Evolutionary conservation across 2,888 invertebrate genomes (phyloP).

Genomic region (Mythimna lalbum): DNA sequence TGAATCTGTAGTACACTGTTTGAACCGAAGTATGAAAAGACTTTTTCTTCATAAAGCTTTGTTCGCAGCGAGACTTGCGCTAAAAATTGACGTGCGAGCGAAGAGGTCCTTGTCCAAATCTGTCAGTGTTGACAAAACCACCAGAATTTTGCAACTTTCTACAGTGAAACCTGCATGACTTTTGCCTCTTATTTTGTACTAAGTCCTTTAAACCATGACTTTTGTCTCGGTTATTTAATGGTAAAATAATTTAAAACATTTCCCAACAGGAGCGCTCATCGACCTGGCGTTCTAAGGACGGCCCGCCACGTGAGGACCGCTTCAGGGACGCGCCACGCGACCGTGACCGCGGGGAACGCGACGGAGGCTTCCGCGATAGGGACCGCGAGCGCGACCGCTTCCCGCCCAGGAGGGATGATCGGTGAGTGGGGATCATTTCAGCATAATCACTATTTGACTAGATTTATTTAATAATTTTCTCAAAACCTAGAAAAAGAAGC

Average conservation of each 20-base stretch:
- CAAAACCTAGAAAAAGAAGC: no score
- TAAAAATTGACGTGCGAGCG: no score
- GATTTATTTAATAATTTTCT: no score
- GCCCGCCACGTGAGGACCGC: slow-evolving; percentile 75
- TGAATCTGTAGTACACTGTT: no score
- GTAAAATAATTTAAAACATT: background rate
- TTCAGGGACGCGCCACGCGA: slow-evolving; percentile 75
- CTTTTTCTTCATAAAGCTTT: no score
- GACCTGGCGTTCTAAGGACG: slow-evolving; percentile 84
- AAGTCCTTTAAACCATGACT: no score
- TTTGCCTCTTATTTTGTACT: no score
- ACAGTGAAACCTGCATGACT: background rate
- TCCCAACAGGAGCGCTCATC: slow-evolving; percentile 82
- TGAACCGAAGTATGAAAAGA: no score
- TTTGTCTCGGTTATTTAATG: background rate
- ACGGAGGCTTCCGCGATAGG: slow-evolving; percentile 65
- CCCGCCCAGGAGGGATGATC: slow-evolving; percentile 80
- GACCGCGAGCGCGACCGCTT: slow-evolving; percentile 75
- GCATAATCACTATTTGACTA: no score
- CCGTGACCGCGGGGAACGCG: slow-evolving; percentile 67
- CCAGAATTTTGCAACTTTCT: background rate
- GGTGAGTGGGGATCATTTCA: slow-evolving; percentile 42
- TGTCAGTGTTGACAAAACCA: no score
- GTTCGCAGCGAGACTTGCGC: no score
- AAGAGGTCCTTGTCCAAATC: no score